Base-by-base conservation (phyloP, 1,140 invertebrate species). In the Nephotettix cincticeps region DNA sequence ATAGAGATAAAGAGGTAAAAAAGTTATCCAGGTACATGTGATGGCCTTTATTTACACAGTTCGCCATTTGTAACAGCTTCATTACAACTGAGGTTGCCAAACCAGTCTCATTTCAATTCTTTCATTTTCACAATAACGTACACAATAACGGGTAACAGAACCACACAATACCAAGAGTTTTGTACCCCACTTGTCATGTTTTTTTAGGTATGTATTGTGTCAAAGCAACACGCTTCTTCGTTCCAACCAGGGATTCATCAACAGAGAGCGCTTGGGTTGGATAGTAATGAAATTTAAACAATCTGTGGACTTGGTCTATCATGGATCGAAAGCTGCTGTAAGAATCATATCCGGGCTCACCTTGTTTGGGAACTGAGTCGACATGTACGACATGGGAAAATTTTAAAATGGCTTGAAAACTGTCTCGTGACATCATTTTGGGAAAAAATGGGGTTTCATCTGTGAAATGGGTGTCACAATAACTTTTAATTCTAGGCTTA, bases 151-250 rank as follows among this genome's bases (percentile, higher is more conserved):
- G 17, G 67, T 30, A 47, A 75, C 54, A 25, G 72, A 68, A 54
- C 73, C 69, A 28, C 68, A 73, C 25, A 75, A 56, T 47, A 75
- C 70, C 69, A 72, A 75, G 47, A 75, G 67, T 67, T 75, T 75
- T 36, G 73, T 73, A 21, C 73, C 73, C 73, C 73, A 75, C 32
- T 61, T 64, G 54, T 72, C 71, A 47, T 73, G 71, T 29, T 70
- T 78, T 78, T 69, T 77, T 75, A 36, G 74, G 75, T 19, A 78
- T 43, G 74, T 77, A 78, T 51, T 78, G 76, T 19, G 54, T 75
- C 19, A 78, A 56, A 6, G 40, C 51, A 21, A 73, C 64, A 25
- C 71, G 70, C 45, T 58, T 71, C 51, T 76, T 69, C 25, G 76
- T 76, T 51, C 77, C 75, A 32, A 75, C 72, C 27, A 75, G 56